Evolutionary conservation across 2,113 vertebrate species (phyloP), one percentile per base, ranked within the genome.

Genomic region (Anoplopoma fimbria): DNA sequence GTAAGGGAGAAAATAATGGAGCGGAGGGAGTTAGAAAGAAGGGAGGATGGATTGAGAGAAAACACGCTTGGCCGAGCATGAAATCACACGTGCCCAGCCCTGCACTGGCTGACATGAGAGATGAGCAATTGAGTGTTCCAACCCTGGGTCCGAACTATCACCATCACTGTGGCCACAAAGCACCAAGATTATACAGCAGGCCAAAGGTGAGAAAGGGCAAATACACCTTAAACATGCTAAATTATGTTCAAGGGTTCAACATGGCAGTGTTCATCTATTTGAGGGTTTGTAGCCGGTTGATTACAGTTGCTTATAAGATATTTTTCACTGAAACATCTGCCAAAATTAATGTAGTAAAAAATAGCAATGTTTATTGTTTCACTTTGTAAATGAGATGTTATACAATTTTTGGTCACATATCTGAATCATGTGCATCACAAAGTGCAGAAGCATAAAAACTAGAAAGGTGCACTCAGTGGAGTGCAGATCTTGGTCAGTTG

Each of bases 11-110:
- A 60, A 49, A 40, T 55, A 55, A 55, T 15, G 29, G 10, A 69
- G 34, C 61, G n/a, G 4, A 36, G 13, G 55, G 68, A 40, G 13
- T 31, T 31, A 29, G 40, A 53, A 55, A 70, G 23, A 34, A 14
- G 10, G 61, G 10, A 68, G 68, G 64, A 75, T 25, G 29, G 51
- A 78, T 29, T 2, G 42, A 79, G 63, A 74, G n/a, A 58, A 53
- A 79, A 31, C 80, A 78, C 8, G 53, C 82, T 57, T 27, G 77
- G 62, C n/a, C 19, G 17, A 87, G 69, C 88, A 42, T 82, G 84
- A 87, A 85, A 91, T 91, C 71, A 63, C 69, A 73, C 14, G 33
- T 69, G 70, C 9, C 15, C 58, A 14, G 70, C 36, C 9, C 53
- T 29, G 76, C 38, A 21, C 77, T 12, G 4, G n/a, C 64, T 36